Evolutionary conservation across 1,140 invertebrate species (phyloP).

Genomic region (Lordiphosa stackelbergi): DNA sequence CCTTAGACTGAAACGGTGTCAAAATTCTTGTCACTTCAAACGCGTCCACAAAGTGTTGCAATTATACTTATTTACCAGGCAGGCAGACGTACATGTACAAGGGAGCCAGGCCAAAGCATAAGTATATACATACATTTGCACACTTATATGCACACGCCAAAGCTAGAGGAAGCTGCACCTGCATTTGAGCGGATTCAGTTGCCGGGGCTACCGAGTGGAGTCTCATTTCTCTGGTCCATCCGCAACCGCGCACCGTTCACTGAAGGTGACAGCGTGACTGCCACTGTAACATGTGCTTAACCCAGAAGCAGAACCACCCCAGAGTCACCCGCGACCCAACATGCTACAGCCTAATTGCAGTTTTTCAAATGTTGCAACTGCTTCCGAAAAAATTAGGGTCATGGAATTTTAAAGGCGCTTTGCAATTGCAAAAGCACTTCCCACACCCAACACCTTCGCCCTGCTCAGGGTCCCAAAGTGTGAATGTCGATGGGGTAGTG

Average conservation of each 20-base stretch:
- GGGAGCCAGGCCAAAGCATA: constrained; percentile 23
- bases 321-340: neutral
- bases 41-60: constrained; percentile 55
- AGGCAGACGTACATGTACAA: constrained; percentile 22
- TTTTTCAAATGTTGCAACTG: constrained; percentile 53
- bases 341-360: constrained; percentile 46
- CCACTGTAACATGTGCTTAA: constrained; percentile 56
- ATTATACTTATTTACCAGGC: constrained; percentile 58
- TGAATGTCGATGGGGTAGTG: no score
- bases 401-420: constrained; percentile 44
- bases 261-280: constrained; percentile 36
- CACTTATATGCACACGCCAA: neutral
- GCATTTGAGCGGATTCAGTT: constrained; percentile 25
- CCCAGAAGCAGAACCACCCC: constrained; percentile 46
- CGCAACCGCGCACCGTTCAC: constrained; percentile 13
- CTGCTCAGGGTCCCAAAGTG: no score
- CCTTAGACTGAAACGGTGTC: constrained; percentile 52
- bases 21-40: constrained; percentile 58
- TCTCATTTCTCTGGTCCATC: constrained; percentile 30
- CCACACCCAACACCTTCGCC: no score
- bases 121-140: neutral
- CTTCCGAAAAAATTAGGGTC: constrained; percentile 56
- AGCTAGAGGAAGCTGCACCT: constrained; percentile 16
- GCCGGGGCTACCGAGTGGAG: constrained; percentile 16
- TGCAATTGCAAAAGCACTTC: constrained; percentile 17